A percentile compares a stretch with the other conserved stretches of the same genome.
Evolutionary conservation across 2,113 vertebrate species (phyloP).

Genomic region (Hemiprocne comata): DNA sequence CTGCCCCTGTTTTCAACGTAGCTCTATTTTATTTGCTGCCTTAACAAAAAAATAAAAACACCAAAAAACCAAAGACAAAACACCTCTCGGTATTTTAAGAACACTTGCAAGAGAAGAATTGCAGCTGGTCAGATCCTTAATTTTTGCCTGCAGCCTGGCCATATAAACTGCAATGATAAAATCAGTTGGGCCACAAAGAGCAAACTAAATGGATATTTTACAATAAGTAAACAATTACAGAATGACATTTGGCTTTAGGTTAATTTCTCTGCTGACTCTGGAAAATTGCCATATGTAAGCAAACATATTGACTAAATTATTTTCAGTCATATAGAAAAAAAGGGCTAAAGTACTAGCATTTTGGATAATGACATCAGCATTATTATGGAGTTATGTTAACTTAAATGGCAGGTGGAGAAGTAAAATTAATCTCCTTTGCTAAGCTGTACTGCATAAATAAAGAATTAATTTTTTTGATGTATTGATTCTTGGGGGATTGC

Average conservation of each 20-base stretch:
- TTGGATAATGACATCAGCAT: conserved; percentile 31
- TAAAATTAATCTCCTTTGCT: conserved; percentile 14
- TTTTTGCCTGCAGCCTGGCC: background rate
- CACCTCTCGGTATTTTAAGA: background rate
- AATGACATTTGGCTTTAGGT: background rate
- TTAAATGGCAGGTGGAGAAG: conserved; percentile 8
- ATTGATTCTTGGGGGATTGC: conserved; percentile 4
- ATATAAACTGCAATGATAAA: background rate
- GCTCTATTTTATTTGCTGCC: background rate
- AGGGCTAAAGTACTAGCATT: background rate
- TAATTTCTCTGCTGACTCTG: conserved; percentile 7
- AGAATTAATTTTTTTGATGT: background rate
- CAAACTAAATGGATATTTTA: background rate
- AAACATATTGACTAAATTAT: background rate
- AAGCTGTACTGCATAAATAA: background rate
- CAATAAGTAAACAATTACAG: background rate
- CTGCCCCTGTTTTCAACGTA: background rate
- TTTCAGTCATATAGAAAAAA: background rate
- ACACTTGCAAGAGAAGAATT: background rate
- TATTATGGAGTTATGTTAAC: background rate
- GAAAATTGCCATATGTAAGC: conserved; percentile 1
- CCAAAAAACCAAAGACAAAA: background rate
- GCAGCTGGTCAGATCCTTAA: background rate
- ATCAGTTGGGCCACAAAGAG: background rate
- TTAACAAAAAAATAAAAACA: background rate